Evolutionary conservation across 2,888 invertebrate genomes (phyloP), one percentile per base, ranked within the genome.

Genomic region (Apamea anceps): DNA sequence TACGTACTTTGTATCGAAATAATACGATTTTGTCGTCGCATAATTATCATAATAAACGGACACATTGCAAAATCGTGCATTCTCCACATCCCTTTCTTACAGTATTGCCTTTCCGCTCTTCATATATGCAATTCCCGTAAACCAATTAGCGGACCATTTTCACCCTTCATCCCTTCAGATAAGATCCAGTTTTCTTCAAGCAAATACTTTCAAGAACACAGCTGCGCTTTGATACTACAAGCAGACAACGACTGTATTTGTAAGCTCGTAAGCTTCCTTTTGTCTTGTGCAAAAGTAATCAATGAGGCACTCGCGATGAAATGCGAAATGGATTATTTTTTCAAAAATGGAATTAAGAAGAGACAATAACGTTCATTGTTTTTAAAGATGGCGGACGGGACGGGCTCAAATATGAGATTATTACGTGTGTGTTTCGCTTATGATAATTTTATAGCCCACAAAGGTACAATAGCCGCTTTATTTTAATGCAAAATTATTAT

Each of bases 281-380:
- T 94, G 67, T 79, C 67, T 87, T 81, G 87, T 57, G 68, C 60
- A 45, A 81, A 73, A 84, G 89, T 89, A 93, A 95, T 95, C 95
- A 96, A 95, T 95, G 95, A 94, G 93, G 91, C 94, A 93, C 93
- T 95, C 93, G 94, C 94, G 94, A 96, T 96, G 95, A 96, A 96
- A 96, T 95, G 95, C 95, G 95, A 96, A 96, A 96, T 96, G 96
- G 96, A 96, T 96, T 96, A 96, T 96, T 97, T 96, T 97, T 96
- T 96, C 95, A 96, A 96, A 97, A 96, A 97, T 96, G 96, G 96
- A 96, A 96, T 96, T 96, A 96, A 96, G 96, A 95, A 96, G 95
- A 96, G 96, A 97, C 96, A 97, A 96, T 96, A 97, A 96, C 95
- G 96, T 93, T 95, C 95, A 96, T 97, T 97, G 96, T 96, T 96